Evolutionary conservation across 2,797 vertebrate species (phyloP).

Genomic region (Sebastes variabilis): DNA sequence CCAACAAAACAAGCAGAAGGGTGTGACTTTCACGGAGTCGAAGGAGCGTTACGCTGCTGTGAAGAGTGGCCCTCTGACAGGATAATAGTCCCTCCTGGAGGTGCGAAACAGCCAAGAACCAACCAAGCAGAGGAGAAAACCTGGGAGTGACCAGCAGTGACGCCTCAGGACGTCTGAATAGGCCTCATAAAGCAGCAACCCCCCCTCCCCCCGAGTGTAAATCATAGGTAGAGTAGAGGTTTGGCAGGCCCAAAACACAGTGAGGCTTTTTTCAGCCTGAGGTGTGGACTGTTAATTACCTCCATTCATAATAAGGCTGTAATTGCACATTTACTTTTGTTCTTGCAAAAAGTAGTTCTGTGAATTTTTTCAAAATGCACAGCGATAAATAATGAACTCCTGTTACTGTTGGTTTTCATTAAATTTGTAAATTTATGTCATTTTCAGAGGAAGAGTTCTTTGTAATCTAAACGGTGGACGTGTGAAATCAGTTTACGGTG

Average conservation of each 20-base stretch:
- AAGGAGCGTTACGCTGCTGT: constrained; percentile 55
- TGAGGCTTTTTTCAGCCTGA: constrained; percentile 22
- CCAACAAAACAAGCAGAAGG: constrained; percentile 69
- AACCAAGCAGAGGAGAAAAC: constrained; percentile 38
- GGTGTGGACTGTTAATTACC: constrained; percentile 42
- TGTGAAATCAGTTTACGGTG: background rate
- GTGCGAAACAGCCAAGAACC: constrained; percentile 73
- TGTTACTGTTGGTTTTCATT: background rate
- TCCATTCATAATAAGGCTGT: background rate
- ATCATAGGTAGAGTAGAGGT: constrained; percentile 34
- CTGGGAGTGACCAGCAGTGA: constrained; percentile 50
- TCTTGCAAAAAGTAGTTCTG: background rate
- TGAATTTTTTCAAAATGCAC: background rate
- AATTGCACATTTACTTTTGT: constrained; percentile 14
- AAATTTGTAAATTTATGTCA: background rate
- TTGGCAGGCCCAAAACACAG: constrained; percentile 6
- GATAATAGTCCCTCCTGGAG: constrained; percentile 73
- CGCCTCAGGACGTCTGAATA: constrained; percentile 53
- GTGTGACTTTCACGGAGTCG: constrained; percentile 72
- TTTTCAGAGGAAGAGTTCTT: background rate
- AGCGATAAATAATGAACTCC: background rate
- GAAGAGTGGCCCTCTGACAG: constrained; percentile 64
- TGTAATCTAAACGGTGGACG: background rate
- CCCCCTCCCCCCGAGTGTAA: constrained; percentile 22
- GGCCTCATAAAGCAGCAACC: constrained; percentile 49